These are phyloP conservation scores for Caenorhabditis virilis DNA, from an alignment of 2,888 invertebrate genomes.

Conservation along the genomic window DNA sequence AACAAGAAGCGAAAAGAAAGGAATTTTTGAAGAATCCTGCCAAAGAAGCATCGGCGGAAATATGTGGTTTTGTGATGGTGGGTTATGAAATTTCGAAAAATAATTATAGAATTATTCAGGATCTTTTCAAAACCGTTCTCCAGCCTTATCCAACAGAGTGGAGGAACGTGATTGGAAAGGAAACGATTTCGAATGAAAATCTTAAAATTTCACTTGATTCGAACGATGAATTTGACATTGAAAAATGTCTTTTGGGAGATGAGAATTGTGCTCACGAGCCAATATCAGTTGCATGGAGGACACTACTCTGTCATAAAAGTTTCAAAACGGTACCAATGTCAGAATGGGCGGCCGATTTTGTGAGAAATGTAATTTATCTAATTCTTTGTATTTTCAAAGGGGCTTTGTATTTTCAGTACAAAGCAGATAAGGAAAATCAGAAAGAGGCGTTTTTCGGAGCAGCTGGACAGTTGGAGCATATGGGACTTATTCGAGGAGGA, in stretches of 20 bases:
- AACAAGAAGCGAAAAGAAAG: neutral
- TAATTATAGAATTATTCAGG: constrained; percentile 4
- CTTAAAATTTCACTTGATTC: constrained; percentile 12
- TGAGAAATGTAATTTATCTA: constrained; percentile 12
- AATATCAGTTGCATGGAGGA: constrained; percentile 18
- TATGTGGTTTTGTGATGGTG: constrained; percentile 13
- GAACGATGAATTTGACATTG: constrained; percentile 22
- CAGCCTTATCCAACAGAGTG: constrained; percentile 22
- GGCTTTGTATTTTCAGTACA: constrained; percentile 4
- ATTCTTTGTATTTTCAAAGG: neutral
- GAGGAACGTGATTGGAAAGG: constrained; percentile 20
- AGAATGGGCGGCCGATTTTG: constrained; percentile 19
- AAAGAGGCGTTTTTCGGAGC: constrained; percentile 30
- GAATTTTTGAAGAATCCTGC: constrained; percentile 14
- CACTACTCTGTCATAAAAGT: constrained; percentile 14
- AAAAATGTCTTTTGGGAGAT: constrained; percentile 8
- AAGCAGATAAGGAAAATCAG: constrained; percentile 4
- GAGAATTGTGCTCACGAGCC: neutral
- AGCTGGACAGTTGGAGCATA: constrained; percentile 24
- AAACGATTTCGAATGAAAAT: neutral
- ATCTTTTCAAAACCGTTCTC: constrained; percentile 13
- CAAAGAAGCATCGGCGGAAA: constrained; percentile 3
- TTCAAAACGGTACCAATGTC: constrained; percentile 21
- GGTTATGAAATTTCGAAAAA: neutral
- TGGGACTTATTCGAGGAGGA: constrained; percentile 25